Base-by-base conservation (phyloP, 2,888 invertebrate species). In the Epinotia brunnichana region DNA sequence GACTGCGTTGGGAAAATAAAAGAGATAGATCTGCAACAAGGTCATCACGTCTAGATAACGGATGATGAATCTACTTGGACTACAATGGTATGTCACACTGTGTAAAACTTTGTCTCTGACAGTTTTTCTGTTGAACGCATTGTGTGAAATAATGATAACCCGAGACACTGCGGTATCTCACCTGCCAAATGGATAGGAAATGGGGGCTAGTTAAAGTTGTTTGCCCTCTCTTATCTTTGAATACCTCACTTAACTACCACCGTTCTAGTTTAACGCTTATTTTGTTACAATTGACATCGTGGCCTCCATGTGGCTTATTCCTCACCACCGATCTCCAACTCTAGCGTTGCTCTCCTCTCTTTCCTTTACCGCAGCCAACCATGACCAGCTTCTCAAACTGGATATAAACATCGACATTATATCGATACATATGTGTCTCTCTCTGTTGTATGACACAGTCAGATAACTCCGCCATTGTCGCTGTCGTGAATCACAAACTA, bases 401-500 rank as follows among this genome's bases (percentile, higher is more conserved):
- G 3, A 13, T 41, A 0, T 13, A 41, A 1, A 2, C 13, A 41
- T 1, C 11, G 3, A 41, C 2, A 41, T 2, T 44, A 44, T 44
- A 51, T 19, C 1, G 24, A 61, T 21, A 51, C 35, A 39, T 17
- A 21, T 54, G 29, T 10, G 21, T 54, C 2, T 19, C 29, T 53
- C 17, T 44, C 29, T 41, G 15, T 15, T 44, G 56, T 17, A 51
- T 10, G 41, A 54, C 53, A 59, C 51, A 62, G 44, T 70, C 35
- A 3, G 17, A 67, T 51, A 71, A 29, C 61, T 59, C 59, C 60
- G 29, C 59, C 71, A 62, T 72, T 63, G 74, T 74, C 76, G 68
- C 74, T 77, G 76, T 76, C 78, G 79, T 89, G 87, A 89, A 82
- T 89, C 88, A 87, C 78, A 70, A 77, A 76, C 80, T 82, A 75